These are phyloP conservation scores for Tyto alba DNA, from an alignment of 2,113 vertebrate species.

Conservation along the genomic window DNA sequence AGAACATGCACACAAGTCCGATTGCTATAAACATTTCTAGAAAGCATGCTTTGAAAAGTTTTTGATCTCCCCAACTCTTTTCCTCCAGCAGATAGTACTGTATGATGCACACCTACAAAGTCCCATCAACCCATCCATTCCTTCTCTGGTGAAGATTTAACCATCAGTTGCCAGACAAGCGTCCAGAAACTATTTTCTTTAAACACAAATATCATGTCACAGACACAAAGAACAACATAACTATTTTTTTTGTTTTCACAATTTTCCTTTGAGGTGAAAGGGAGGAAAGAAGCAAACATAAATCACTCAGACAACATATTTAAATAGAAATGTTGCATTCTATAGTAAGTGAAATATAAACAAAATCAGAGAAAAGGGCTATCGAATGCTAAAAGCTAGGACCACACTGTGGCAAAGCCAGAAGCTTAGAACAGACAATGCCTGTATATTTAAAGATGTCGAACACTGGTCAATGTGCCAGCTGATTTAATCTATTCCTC, in stretches of 20 bases:
- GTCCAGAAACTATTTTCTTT: neutral
- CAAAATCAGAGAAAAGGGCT: neutral
- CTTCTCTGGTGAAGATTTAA: neutral
- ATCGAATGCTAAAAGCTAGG: neutral
- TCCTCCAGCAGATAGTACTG: neutral
- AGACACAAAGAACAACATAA: neutral
- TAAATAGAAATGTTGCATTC: neutral
- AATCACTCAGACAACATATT: neutral
- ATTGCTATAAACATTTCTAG: neutral
- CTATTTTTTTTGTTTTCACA: neutral
- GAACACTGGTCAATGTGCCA: neutral
- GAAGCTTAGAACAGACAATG: neutral
- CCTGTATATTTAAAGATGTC: neutral
- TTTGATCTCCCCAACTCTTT: neutral
- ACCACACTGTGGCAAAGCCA: neutral
- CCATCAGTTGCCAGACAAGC: neutral
- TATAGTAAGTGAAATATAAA: neutral
- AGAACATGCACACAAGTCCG: neutral
- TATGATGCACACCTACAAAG: neutral
- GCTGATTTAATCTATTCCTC: neutral
- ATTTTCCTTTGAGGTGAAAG: neutral
- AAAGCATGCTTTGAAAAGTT: neutral
- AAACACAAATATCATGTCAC: neutral
- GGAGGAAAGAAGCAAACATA: neutral
- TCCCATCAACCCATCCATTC: neutral